Conservation (phyloP, 2,113 vertebrate genomes). For the Pelodiscus sinensis region DNA sequence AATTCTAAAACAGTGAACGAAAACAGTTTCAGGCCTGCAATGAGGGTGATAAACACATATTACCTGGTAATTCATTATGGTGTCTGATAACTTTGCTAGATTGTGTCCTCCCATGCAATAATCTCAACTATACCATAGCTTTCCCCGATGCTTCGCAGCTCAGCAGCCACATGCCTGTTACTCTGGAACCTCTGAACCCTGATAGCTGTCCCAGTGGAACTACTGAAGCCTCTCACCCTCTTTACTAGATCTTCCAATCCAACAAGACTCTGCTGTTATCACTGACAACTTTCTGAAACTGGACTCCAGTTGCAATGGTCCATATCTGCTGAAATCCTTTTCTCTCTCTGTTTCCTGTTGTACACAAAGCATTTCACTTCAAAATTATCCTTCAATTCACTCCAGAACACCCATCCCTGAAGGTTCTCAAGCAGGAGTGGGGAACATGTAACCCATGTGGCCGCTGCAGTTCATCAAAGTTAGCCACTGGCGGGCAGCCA, state of each 20-base stretch:
- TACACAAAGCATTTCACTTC: neutral
- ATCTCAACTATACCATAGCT: neutral
- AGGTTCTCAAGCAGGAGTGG: neutral
- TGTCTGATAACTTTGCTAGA: neutral
- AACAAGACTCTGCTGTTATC: neutral
- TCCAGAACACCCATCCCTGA: neutral
- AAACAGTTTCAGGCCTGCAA: neutral
- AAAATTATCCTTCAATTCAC: neutral
- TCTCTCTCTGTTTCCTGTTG: neutral
- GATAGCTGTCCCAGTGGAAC: neutral
- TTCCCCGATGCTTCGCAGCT: neutral
- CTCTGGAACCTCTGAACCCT: neutral
- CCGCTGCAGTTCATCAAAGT: too few relatives aligned
- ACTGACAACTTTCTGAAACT: neutral
- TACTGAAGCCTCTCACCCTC: rapidly evolving
- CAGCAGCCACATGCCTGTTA: neutral
- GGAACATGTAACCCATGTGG: too few relatives aligned
- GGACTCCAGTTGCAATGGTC: too few relatives aligned
- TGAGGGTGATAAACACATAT: neutral
- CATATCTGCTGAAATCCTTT: neutral
- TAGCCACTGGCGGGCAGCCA: too few relatives aligned
- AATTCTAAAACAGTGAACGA: neutral
- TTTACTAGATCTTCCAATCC: neutral
- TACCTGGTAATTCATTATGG: rapidly evolving
- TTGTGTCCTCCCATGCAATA: neutral